Evolutionary conservation across 2,888 invertebrate species (phyloP).

Genomic region (Pheosia tremula): DNA sequence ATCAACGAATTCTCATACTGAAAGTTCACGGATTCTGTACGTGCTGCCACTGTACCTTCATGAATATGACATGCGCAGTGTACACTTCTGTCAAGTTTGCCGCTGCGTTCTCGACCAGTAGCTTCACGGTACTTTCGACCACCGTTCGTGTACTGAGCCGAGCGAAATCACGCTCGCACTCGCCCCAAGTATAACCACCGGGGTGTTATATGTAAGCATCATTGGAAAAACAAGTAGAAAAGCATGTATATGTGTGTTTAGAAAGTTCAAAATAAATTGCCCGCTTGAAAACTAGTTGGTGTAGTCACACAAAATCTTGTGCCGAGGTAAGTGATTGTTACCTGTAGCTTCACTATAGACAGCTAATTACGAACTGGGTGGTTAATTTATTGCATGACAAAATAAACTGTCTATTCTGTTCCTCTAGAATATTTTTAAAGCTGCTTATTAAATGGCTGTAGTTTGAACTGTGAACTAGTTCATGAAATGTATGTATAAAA

Average conservation of each 20-base stretch:
- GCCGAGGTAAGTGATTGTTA: constrained; percentile 67
- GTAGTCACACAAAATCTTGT: constrained; percentile 47
- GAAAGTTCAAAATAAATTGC: constrained; percentile 52
- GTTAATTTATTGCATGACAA: constrained; percentile 48
- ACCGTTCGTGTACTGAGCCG: constrained; percentile 50
- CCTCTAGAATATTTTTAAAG: constrained; percentile 10
- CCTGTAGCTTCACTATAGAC: constrained; percentile 59
- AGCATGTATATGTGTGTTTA: constrained; percentile 78
- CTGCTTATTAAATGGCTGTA: neutral
- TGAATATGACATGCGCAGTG: constrained; percentile 50
- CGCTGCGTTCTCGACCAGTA: no score
- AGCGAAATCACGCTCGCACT: constrained; percentile 51
- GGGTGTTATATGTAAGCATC: constrained; percentile 81
- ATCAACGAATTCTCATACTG: constrained; percentile 15
- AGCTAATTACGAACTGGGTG: constrained; percentile 33
- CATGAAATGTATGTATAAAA: no score
- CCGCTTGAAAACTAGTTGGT: constrained; percentile 63
- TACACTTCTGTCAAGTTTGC: constrained; percentile 27
- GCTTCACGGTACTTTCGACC: constrained; percentile 45
- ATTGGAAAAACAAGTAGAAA: constrained; percentile 53
- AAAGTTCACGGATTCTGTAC: constrained; percentile 34
- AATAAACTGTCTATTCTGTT: constrained; percentile 22
- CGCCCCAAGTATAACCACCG: constrained; percentile 57
- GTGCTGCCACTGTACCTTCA: constrained; percentile 33
- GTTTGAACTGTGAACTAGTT: neutral